A percentile compares a stretch with the other conserved stretches of the same genome.
These are phyloP conservation scores for Drosophila fuyamai DNA, from an alignment of 1,140 invertebrate species.

Conservation along the genomic window DNA sequence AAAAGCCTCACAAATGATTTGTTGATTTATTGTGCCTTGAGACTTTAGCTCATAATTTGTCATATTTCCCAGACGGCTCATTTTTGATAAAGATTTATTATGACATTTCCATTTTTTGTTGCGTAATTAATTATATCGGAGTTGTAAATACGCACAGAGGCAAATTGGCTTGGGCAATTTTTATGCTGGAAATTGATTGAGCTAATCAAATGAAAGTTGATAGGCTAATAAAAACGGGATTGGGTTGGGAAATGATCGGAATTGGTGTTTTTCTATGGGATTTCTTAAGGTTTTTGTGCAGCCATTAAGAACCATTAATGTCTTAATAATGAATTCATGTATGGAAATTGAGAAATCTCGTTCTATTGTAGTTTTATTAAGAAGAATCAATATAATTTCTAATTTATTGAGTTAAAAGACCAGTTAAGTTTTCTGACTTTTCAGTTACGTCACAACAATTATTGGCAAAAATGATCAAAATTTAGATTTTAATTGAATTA, in stretches of 20 bases:
- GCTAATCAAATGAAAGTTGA: constrained; percentile 72
- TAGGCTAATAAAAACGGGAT: constrained; percentile 41
- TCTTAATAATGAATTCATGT: constrained; percentile 52
- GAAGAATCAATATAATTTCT: background rate
- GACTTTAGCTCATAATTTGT: constrained; percentile 69
- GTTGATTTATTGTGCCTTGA: constrained; percentile 70
- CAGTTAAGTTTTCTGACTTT: background rate
- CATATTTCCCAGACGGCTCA: constrained; percentile 55
- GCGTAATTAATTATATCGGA: constrained; percentile 55
- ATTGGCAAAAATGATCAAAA: background rate
- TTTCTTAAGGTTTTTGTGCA: constrained; percentile 43
- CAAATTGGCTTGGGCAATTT: constrained; percentile 25
- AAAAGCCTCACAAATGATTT: constrained; percentile 63
- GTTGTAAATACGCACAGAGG: constrained; percentile 25
- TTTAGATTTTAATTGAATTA: too few relatives aligned
- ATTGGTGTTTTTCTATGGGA: background rate
- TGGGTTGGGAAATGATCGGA: constrained; percentile 3
- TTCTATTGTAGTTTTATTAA: constrained; percentile 6
- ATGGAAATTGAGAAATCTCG: constrained; percentile 6
- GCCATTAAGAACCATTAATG: constrained; percentile 48
- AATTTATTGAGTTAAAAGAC: background rate
- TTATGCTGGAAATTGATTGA: constrained; percentile 63
- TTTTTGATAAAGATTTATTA: constrained; percentile 82
- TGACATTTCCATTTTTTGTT: constrained; percentile 71
- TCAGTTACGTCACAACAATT: background rate